Evolutionary conservation across 2,888 invertebrate genomes (phyloP).

Genomic region (Melolontha melolontha): DNA sequence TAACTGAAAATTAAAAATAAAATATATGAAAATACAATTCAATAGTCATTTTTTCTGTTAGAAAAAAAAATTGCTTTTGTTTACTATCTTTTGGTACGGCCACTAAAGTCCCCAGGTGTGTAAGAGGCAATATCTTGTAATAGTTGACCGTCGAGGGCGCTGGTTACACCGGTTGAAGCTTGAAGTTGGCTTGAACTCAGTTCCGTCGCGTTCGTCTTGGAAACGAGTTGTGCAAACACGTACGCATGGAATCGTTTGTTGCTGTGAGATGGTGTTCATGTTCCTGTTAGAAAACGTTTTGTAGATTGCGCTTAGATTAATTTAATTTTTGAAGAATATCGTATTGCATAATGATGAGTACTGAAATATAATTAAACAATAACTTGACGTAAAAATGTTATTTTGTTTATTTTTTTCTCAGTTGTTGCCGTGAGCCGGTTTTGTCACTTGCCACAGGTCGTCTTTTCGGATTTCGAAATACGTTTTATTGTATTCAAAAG

Average conservation of each 20-base stretch:
- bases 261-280: slow-evolving; percentile 39
- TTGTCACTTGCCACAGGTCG: slow-evolving; percentile 57
- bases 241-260: not conserved
- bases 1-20: no score
- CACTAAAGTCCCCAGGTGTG: slow-evolving; percentile 7
- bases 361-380: not conserved
- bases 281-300: slow-evolving; percentile 2
- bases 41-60: no score
- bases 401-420: slow-evolving; percentile 39
- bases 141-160: slow-evolving; percentile 55
- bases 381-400: slow-evolving; percentile 7
- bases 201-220: slow-evolving; percentile 51
- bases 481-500: slow-evolving; percentile 37
- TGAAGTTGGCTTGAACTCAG: slow-evolving; percentile 54
- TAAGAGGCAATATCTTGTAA: slow-evolving; percentile 36
- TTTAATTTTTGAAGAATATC: no score
- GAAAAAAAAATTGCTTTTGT: slow-evolving; percentile 25
- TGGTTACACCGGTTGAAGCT: slow-evolving; percentile 57
- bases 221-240: slow-evolving; percentile 47
- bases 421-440: slow-evolving; percentile 55
- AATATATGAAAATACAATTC: no score
- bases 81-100: slow-evolving; percentile 16
- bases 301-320: no score
- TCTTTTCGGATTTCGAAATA: slow-evolving; percentile 40
- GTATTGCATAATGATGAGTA: not conserved